phyloP scores from a whole-genome alignment of 2,888 invertebrate species.

The Lycia hirtaria region DNA sequence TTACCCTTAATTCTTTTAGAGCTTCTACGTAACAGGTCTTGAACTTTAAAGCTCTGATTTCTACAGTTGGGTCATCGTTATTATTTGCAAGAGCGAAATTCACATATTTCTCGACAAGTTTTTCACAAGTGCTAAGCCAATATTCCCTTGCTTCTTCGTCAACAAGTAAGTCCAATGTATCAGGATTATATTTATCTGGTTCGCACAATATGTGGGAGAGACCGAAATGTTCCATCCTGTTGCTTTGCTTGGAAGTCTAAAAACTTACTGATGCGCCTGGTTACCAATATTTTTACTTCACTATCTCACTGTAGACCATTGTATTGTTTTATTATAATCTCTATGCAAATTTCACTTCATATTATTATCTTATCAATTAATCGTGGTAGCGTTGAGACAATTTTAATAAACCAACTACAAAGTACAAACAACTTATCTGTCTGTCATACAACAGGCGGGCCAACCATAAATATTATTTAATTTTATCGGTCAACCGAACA shows the following conservation, averaged over 20 bases:
- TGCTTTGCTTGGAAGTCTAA: conserved; percentile 34
- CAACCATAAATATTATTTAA: no score
- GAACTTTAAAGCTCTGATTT: conserved; percentile 92
- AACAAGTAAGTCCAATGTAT: conserved; percentile 94
- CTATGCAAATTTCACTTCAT: conserved; percentile 58
- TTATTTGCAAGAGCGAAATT: conserved; percentile 91
- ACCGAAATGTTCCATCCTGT: conserved; percentile 78
- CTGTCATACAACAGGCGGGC: no score
- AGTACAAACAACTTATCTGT: neutral
- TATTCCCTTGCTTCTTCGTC: conserved; percentile 95
- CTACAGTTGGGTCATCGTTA: conserved; percentile 90
- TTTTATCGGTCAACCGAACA: no score
- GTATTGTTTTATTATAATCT: conserved; percentile 65
- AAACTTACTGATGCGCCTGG: conserved; percentile 33
- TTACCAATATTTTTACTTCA: conserved; percentile 51
- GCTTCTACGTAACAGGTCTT: conserved; percentile 93
- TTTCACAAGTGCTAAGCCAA: conserved; percentile 96
- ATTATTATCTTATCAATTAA: conserved; percentile 64
- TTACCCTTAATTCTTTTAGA: conserved; percentile 89
- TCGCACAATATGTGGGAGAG: conserved; percentile 88
- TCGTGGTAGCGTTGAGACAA: conserved; percentile 14
- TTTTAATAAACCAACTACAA: neutral
- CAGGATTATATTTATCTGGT: conserved; percentile 93
- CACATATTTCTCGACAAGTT: conserved; percentile 93
- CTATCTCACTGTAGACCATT: conserved; percentile 63